Base-by-base conservation (phyloP, 2,888 invertebrate genomes). In the Actias luna region DNA sequence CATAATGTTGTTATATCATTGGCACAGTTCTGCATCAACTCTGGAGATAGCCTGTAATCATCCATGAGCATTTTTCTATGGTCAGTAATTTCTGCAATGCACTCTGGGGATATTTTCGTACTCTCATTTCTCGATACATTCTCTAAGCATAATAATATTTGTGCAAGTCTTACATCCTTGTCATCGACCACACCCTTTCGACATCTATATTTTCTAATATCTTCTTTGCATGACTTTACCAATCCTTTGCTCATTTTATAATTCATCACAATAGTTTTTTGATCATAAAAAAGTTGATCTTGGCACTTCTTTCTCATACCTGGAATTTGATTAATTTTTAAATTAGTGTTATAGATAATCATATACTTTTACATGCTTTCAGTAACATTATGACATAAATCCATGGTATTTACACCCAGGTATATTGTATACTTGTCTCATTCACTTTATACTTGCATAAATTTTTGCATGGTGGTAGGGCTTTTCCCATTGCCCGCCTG, bases 111-210 rank as follows among this genome's bases (percentile, higher is more conserved):
- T 18, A 98, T 91, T 83, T 95, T 95, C 61, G 94, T 94, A 71
- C 94, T 95, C 71, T 96, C 96, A 73, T 95, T 95, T 78, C 94
- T 93, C 57, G 93, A 87, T 39, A 95, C 93, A 61, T 95, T 96
- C 85, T 99, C 99, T 68, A 99, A 93, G 83, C 99, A 99, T 4
- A 99, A 92, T 59, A 99, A 93, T 72, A 99, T 97, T 85, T 97
- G 97, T 33, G 98, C 97, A 31, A 99, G 93, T 67, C 97, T 94
- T 12, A 98, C 96, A 76, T 96, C 96, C 81, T 96, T 96, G 77
- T 97, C 97, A 67, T 96, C 96, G 0, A 96, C 96, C 0, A 96
- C 95, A 46, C 95, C 96, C 82, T 96, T 95, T 2, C 97, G 93
- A 81, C 99, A 99, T 65, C 96, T 96, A 80, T 97, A 95, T 67